Evolutionary conservation across 2,888 invertebrate genomes (phyloP).

Genomic region (Trissonchulus sp.): DNA sequence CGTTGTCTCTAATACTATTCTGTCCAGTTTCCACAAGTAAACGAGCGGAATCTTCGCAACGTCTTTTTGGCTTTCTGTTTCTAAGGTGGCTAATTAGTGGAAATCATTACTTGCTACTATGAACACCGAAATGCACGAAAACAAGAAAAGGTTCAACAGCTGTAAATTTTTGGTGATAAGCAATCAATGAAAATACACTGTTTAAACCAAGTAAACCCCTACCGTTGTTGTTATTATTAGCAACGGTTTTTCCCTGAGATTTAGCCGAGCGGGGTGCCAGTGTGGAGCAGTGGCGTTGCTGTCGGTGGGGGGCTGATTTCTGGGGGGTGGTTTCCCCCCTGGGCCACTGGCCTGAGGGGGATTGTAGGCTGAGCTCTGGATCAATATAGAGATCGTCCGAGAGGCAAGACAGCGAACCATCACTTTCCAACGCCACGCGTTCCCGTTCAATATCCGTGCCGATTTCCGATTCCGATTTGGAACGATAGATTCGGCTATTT

Average conservation of each 20-base stretch:
- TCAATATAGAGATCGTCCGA: conserved; percentile 30
- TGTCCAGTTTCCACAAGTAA: no score
- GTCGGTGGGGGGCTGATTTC: not conserved
- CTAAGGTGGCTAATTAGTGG: no score
- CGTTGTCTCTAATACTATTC: no score
- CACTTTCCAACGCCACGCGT: not conserved
- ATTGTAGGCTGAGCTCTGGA: not conserved
- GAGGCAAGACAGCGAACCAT: conserved; percentile 25
- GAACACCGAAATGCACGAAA: no score
- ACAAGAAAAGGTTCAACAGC: no score
- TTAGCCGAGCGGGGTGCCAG: not conserved
- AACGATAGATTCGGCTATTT: conserved; percentile 24
- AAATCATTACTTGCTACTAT: no score
- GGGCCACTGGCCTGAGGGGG: conserved; percentile 2
- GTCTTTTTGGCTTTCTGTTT: no score
- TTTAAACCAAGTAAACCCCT: no score
- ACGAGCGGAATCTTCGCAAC: no score
- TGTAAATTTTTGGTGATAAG: no score
- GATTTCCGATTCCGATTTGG: conserved; percentile 32
- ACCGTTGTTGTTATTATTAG: no score
- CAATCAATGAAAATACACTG: no score
- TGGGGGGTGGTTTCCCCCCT: not conserved
- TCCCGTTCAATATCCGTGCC: conserved; percentile 30
- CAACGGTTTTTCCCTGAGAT: not conserved
- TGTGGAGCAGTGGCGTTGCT: not conserved